Evolutionary conservation across 2,113 vertebrate genomes (phyloP).

Genomic region (Euleptes europaea): DNA sequence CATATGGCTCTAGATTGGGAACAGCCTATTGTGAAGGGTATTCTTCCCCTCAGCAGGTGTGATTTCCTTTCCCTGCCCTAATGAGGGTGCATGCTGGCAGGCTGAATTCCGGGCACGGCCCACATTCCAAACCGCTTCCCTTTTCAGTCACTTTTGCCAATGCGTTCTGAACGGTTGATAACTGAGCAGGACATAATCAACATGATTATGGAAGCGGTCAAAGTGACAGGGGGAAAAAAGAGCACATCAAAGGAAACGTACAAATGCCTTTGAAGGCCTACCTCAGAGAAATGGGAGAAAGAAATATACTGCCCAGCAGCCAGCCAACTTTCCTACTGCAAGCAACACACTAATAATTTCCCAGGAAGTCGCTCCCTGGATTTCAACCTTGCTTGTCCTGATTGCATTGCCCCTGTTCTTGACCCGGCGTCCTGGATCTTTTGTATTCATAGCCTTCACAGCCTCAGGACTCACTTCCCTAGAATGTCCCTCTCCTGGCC

Average conservation of each 20-base stretch:
- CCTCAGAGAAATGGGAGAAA: conserved; percentile 8
- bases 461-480: background rate
- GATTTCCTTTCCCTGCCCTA: conserved; percentile 22
- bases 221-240: conserved; percentile 10
- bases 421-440: background rate
- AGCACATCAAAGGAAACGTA: conserved; percentile 33
- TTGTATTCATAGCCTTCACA: background rate
- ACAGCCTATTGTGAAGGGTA: background rate
- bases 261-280: conserved; percentile 31
- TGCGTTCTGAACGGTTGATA: conserved; percentile 40
- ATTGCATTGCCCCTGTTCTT: background rate
- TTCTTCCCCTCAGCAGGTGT: background rate
- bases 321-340: background rate
- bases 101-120: background rate
- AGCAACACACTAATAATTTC: background rate
- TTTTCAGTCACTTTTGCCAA: conserved; percentile 37
- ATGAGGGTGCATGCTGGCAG: conserved; percentile 33
- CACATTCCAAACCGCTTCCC: conserved; percentile 19
- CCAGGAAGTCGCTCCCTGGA: background rate
- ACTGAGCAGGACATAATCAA: background rate
- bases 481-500: background rate
- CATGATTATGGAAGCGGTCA: background rate
- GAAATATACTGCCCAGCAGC: background rate
- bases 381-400: background rate
- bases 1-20: background rate